Evolutionary conservation across 2,113 vertebrate species (phyloP).

Genomic region (Hyla sarda): DNA sequence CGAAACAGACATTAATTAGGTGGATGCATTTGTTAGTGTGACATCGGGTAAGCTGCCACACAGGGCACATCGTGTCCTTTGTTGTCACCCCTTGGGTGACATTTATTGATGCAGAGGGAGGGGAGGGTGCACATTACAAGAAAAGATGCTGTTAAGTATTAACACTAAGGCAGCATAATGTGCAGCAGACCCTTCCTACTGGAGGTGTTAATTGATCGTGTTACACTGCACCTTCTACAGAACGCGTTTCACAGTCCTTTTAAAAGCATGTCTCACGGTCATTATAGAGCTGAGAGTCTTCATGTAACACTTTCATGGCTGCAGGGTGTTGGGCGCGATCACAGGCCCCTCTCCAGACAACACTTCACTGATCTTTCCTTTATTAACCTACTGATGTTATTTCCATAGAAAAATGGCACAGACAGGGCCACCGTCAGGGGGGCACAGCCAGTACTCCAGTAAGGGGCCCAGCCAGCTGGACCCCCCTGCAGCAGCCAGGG

Average conservation of each 20-base stretch:
- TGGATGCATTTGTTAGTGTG: slow-evolving; percentile 68
- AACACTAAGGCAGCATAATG: slow-evolving; percentile 46
- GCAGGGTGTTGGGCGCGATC: no score
- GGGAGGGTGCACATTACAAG: neutral
- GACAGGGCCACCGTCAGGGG: no score
- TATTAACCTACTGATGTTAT: neutral
- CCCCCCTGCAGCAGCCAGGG: no score
- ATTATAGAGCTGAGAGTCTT: slow-evolving; percentile 7
- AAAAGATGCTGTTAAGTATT: slow-evolving; percentile 46
- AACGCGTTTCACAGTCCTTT: slow-evolving; percentile 51
- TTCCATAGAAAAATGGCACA: neutral
- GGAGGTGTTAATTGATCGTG: slow-evolving; percentile 58
- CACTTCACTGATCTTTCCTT: neutral
- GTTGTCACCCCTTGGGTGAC: slow-evolving; percentile 62
- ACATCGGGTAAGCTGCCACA: slow-evolving; percentile 74
- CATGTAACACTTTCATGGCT: neutral
- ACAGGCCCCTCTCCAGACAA: neutral
- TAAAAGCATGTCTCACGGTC: slow-evolving; percentile 46
- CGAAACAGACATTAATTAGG: slow-evolving; percentile 74
- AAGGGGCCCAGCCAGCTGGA: no score
- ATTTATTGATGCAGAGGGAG: slow-evolving; percentile 13
- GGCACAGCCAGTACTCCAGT: no score
- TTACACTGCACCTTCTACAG: slow-evolving; percentile 48
- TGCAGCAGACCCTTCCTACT: slow-evolving; percentile 48
- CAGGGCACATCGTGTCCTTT: slow-evolving; percentile 54